Conservation (phyloP, 2,888 invertebrate genomes). For the Spisula solida region DNA sequence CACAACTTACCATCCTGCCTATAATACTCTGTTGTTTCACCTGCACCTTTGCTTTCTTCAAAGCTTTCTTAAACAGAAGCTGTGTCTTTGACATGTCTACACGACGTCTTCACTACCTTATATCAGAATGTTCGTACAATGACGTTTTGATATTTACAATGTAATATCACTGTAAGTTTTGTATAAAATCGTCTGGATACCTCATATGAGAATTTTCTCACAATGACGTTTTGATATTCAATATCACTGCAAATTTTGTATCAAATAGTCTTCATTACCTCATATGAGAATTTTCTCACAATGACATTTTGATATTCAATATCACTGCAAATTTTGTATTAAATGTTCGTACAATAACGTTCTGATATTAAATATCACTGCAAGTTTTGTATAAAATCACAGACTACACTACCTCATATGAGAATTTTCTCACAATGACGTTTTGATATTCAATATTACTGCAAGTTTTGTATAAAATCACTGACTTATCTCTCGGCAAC, state of each 20-base stretch:
- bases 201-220: neutral
- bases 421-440: neutral
- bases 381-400: too few species aligned
- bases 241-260: too few species aligned
- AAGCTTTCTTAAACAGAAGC: slow-evolving; percentile 55
- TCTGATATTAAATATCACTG: too few species aligned
- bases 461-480: neutral
- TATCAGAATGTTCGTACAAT: neutral
- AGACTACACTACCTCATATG: too few species aligned
- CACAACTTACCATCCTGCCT: slow-evolving; percentile 55
- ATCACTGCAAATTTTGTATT: too few species aligned
- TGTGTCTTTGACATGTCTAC: slow-evolving; percentile 24
- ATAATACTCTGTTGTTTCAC: slow-evolving; percentile 60
- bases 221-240: neutral
- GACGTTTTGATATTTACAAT: too few species aligned
- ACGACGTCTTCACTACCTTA: neutral
- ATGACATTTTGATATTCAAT: too few species aligned
- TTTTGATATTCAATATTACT: neutral
- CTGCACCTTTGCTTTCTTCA: slow-evolving; percentile 56
- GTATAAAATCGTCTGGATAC: too few species aligned
- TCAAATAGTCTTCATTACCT: neutral
- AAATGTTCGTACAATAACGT: neutral
- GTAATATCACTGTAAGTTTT: too few species aligned
- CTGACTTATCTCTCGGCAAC: neutral
- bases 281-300: neutral